These are phyloP conservation scores for Fragum fragum DNA, from an alignment of 2,888 invertebrate genomes.

Conservation along the genomic window DNA sequence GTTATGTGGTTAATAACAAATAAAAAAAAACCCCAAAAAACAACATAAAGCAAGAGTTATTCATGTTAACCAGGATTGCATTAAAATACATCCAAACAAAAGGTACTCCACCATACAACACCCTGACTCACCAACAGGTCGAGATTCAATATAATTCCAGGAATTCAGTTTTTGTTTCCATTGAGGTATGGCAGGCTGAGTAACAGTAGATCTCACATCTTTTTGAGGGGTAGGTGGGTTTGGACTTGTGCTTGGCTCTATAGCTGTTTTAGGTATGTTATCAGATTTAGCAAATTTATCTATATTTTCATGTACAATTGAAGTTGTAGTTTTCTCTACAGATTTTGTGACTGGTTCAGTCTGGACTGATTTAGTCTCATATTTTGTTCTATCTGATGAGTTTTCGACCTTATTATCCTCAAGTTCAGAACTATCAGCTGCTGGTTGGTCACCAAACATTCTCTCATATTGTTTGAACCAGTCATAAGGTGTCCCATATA, in stretches of 20 bases:
- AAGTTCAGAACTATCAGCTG: conserved; percentile 19
- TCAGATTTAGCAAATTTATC: conserved; percentile 20
- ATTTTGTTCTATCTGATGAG: neutral
- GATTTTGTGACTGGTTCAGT: neutral
- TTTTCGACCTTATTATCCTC: conserved; percentile 21
- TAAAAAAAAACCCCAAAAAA: no score
- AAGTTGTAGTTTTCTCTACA: conserved; percentile 7
- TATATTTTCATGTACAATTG: conserved; percentile 13
- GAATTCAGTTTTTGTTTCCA: conserved; percentile 54
- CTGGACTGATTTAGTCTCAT: neutral
- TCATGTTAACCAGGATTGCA: no score
- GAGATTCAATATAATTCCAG: conserved; percentile 73
- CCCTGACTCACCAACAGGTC: conserved; percentile 66
- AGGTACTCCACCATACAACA: conserved; percentile 9
- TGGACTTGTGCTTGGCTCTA: conserved; percentile 74
- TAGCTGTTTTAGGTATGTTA: conserved; percentile 52
- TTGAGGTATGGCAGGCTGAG: conserved; percentile 65
- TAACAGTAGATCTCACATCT: conserved; percentile 64
- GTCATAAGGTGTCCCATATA: conserved; percentile 50
- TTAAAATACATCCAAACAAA: no score
- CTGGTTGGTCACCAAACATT: conserved; percentile 55
- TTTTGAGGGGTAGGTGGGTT: conserved; percentile 74
- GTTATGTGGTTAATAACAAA: no score
- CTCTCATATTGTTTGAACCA: conserved; percentile 59
- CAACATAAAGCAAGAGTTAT: no score